Percentiles rank a stretch among this genome's conserved stretches.
Conservation (phyloP, 2,888 invertebrate genomes). For the Agelastica alni region DNA sequence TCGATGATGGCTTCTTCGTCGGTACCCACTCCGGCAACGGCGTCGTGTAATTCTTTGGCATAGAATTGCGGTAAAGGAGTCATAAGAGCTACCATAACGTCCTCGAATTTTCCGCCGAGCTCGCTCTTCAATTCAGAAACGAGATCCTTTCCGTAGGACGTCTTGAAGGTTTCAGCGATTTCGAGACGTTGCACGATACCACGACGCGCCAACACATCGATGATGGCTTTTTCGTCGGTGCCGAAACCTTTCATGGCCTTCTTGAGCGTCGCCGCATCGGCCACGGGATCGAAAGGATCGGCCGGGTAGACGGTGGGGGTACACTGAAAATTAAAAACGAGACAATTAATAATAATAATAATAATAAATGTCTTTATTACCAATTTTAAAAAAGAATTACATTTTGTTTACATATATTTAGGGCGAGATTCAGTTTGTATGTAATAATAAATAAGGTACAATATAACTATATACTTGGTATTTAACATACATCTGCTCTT, state of each 20-base stretch:
- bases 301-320: slow-evolving; percentile 87
- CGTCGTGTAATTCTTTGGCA: slow-evolving; percentile 87
- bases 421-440: no score
- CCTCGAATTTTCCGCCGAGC: slow-evolving; percentile 86
- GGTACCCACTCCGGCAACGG: slow-evolving; percentile 84
- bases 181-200: slow-evolving; percentile 90
- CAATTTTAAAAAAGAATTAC: no score
- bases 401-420: no score
- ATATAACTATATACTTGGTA: no score
- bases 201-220: slow-evolving; percentile 84
- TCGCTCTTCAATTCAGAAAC: slow-evolving; percentile 86
- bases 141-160: slow-evolving; percentile 84
- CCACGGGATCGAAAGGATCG: slow-evolving; percentile 82
- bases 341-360: not conserved
- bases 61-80: slow-evolving; percentile 88
- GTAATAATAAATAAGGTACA: no score
- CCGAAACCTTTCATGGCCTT: slow-evolving; percentile 94
- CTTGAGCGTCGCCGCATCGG: slow-evolving; percentile 81
- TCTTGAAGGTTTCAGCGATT: slow-evolving; percentile 90
- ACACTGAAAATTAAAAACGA: slow-evolving; percentile 62
- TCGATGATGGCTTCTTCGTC: slow-evolving; percentile 91
- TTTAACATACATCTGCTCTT: no score
- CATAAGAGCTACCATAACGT: slow-evolving; percentile 88
- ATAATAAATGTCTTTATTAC: no score
- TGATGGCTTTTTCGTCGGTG: slow-evolving; percentile 89